phyloP scores from a whole-genome alignment of 2,888 invertebrate species.

The Drosophila kambysellisi region DNA sequence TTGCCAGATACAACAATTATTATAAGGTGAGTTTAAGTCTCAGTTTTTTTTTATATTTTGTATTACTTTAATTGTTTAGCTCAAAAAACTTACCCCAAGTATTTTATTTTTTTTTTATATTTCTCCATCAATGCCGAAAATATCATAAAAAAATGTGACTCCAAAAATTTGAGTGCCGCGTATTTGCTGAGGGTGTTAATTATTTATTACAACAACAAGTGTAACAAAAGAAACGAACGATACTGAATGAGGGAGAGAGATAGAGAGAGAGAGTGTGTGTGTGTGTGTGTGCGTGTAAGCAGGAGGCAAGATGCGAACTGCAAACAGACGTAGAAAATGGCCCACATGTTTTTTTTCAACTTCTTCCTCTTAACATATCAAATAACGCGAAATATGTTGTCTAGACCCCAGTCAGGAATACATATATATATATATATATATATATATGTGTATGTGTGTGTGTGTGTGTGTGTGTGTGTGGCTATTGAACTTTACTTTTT shows the following conservation, averaged over 20 bases:
- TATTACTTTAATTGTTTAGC: neutral
- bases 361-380: conserved; percentile 28
- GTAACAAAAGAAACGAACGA: conserved; percentile 17
- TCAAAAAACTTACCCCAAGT: neutral
- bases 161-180: conserved; percentile 5
- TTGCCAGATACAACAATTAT: conserved; percentile 39
- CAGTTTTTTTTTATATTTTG: neutral
- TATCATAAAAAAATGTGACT: conserved; percentile 1
- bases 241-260: neutral
- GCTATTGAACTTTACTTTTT: conserved; percentile 51
- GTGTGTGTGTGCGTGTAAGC: neutral
- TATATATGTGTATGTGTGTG: neutral
- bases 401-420: conserved; percentile 19
- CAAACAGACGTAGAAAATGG: conserved; percentile 29
- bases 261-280: neutral
- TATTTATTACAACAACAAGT: conserved; percentile 28
- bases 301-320: neutral
- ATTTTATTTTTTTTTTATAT: neutral
- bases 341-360: conserved; percentile 37
- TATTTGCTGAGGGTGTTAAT: conserved; percentile 31
- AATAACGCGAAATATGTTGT: conserved; percentile 57
- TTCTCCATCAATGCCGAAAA: conserved; percentile 4
- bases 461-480: conserved; percentile 18
- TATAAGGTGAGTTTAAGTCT: conserved; percentile 37
- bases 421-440: too few relatives aligned